phyloP scores from a whole-genome alignment of 2,888 invertebrate genomes.

The Drosophila aldrichi region DNA sequence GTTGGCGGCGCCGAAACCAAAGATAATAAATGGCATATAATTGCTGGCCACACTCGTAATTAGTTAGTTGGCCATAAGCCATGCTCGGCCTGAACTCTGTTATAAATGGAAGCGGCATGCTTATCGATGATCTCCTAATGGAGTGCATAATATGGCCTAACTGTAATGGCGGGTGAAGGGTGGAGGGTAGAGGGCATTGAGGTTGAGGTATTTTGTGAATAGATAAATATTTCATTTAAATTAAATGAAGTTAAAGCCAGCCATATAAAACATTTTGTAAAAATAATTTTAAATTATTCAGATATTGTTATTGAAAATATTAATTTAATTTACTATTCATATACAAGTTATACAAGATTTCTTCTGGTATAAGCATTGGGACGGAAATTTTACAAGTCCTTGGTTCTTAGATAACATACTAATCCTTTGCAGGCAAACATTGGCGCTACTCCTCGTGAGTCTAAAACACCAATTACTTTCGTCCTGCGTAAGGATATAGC shows the following conservation, averaged over 20 bases:
- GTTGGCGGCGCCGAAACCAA: constrained; percentile 35
- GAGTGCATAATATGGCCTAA: constrained; percentile 55
- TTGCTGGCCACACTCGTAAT: constrained; percentile 65
- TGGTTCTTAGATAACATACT: no score
- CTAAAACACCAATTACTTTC: no score
- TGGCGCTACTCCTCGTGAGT: no score
- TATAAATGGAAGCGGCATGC: constrained; percentile 34
- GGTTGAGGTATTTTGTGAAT: not conserved
- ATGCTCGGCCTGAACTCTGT: constrained; percentile 24
- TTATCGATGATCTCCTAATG: constrained; percentile 71
- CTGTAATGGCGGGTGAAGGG: not conserved
- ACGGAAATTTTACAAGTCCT: no score
- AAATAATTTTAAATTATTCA: not conserved
- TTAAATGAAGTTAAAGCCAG: not conserved
- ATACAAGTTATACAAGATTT: no score
- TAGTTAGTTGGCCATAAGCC: constrained; percentile 42
- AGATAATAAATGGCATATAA: constrained; percentile 78
- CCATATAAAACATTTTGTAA: not conserved
- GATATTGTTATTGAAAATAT: not conserved
- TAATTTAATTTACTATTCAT: no score
- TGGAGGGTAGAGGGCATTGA: not conserved
- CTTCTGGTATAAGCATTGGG: no score
- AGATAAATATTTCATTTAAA: constrained; percentile 8
- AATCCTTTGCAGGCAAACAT: no score
- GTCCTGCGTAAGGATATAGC: no score